Evolutionary conservation across 2,797 vertebrate genomes (phyloP).

Genomic region (Austrolebias charrua): DNA sequence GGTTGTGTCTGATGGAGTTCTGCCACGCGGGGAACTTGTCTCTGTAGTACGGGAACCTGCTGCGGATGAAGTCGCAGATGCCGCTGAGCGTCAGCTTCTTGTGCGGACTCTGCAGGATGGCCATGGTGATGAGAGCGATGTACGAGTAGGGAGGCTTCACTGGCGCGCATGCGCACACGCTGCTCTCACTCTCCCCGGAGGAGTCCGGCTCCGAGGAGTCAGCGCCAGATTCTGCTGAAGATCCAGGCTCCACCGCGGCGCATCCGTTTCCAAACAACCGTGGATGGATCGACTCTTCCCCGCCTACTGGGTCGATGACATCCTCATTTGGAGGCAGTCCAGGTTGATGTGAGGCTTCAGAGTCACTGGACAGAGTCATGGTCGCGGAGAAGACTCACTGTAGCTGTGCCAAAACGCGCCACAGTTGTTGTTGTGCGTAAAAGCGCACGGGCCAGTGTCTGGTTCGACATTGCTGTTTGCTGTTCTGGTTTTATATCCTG

Average conservation of each 20-base stretch:
- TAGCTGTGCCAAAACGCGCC: slow-evolving; percentile 23
- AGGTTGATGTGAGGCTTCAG: slow-evolving; percentile 58
- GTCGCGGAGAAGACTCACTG: slow-evolving; percentile 7
- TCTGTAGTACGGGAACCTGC: slow-evolving; percentile 89
- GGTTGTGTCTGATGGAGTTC: slow-evolving; percentile 87
- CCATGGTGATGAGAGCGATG: slow-evolving; percentile 94
- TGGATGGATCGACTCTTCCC: slow-evolving; percentile 52
- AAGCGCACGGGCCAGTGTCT: slow-evolving; percentile 32
- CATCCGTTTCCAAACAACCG: slow-evolving; percentile 40
- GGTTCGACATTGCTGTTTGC: slow-evolving; percentile 28
- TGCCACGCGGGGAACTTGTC: slow-evolving; percentile 90
- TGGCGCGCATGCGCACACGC: slow-evolving; percentile 64
- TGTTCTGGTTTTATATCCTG: slow-evolving; percentile 72
- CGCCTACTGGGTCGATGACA: slow-evolving; percentile 77
- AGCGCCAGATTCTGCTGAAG: slow-evolving; percentile 52
- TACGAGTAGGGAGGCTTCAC: slow-evolving; percentile 91
- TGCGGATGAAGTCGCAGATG: slow-evolving; percentile 93
- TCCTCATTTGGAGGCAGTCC: slow-evolving; percentile 61
- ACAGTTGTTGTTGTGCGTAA: slow-evolving; percentile 55
- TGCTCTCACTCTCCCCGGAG: slow-evolving; percentile 71
- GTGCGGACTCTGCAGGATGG: slow-evolving; percentile 88
- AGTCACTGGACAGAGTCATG: slow-evolving; percentile 79
- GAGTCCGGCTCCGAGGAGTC: slow-evolving; percentile 74
- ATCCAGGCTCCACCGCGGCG: slow-evolving; percentile 44
- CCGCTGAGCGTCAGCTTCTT: slow-evolving; percentile 89